phyloP scores from a whole-genome alignment of 2,888 invertebrate genomes.

The Colletes collaris region DNA sequence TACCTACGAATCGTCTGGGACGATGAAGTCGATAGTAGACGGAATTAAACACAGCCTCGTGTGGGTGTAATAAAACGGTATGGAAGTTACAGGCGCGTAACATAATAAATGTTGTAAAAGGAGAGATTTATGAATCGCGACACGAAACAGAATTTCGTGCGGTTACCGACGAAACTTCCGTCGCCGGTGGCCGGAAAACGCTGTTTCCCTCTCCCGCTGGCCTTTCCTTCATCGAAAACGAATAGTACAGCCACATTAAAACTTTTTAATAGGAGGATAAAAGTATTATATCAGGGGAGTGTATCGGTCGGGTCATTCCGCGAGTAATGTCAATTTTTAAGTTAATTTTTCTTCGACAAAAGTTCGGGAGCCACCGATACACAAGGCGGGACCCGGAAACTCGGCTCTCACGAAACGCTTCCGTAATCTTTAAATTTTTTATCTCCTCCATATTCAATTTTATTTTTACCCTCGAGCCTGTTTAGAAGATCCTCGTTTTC shows the following conservation, averaged over 20 bases:
- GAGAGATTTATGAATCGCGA: constrained; percentile 42
- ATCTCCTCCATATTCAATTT: too few relatives aligned
- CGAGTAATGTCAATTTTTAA: too few relatives aligned
- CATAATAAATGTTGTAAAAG: constrained; percentile 43
- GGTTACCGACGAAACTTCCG: constrained; percentile 40
- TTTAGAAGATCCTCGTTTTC: too few relatives aligned
- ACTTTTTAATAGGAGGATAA: constrained; percentile 39
- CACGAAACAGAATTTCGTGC: constrained; percentile 37
- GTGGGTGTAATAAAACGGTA: constrained; percentile 16
- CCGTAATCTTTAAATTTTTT: too few relatives aligned
- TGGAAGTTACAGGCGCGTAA: constrained; percentile 10
- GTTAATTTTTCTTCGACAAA: neutral
- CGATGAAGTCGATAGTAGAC: neutral
- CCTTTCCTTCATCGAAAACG: constrained; percentile 26
- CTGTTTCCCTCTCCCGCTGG: constrained; percentile 9
- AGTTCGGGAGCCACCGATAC: neutral
- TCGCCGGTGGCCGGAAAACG: constrained; percentile 13
- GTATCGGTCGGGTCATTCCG: too few relatives aligned
- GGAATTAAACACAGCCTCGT: constrained; percentile 8
- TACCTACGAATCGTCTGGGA: too few relatives aligned
- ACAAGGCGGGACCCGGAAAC: too few relatives aligned
- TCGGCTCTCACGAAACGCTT: too few relatives aligned
- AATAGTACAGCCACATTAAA: constrained; percentile 24
- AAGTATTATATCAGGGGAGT: neutral
- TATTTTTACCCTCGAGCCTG: too few relatives aligned